A percentile compares a stretch with the other conserved stretches of the same genome.
Conservation (phyloP, 2,888 invertebrate species). For the Philopedon plagiatum region DNA sequence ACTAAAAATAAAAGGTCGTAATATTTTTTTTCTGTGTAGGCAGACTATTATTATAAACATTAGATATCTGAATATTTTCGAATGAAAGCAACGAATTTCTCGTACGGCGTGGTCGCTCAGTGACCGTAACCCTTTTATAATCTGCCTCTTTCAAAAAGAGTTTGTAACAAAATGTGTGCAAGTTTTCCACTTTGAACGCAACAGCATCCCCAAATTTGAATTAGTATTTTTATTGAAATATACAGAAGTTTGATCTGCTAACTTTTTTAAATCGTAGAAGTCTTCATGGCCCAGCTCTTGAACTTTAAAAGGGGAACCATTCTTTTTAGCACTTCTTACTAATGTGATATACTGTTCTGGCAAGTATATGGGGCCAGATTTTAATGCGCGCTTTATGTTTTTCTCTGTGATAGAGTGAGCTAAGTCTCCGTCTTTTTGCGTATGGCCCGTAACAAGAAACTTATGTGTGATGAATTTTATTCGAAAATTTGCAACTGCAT, state of each 20-base stretch:
- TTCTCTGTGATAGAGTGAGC: slow-evolving; percentile 13
- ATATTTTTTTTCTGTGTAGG: neutral
- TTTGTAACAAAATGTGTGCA: slow-evolving; percentile 12
- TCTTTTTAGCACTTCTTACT: slow-evolving; percentile 18
- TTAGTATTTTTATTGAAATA: slow-evolving; percentile 4
- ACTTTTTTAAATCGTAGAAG: slow-evolving; percentile 11
- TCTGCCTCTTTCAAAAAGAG: slow-evolving; percentile 18
- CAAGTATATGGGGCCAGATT: slow-evolving; percentile 14
- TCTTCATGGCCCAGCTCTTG: neutral
- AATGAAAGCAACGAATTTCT: no score
- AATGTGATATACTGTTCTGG: slow-evolving; percentile 7
- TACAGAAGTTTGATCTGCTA: neutral
- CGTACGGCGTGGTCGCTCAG: no score
- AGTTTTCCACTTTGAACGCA: slow-evolving; percentile 7
- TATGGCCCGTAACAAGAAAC: neutral
- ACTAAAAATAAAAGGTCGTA: neutral
- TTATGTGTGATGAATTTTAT: slow-evolving; percentile 6
- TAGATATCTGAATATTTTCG: no score
- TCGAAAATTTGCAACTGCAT: neutral
- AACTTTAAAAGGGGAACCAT: neutral
- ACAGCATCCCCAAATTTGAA: slow-evolving; percentile 7
- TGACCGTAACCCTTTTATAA: slow-evolving; percentile 7
- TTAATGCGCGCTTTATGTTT: slow-evolving; percentile 15
- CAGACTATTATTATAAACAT: neutral
- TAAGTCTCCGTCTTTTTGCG: neutral